phyloP scores from a whole-genome alignment of 2,113 vertebrate genomes.

The Forbesichthys agassizii region DNA sequence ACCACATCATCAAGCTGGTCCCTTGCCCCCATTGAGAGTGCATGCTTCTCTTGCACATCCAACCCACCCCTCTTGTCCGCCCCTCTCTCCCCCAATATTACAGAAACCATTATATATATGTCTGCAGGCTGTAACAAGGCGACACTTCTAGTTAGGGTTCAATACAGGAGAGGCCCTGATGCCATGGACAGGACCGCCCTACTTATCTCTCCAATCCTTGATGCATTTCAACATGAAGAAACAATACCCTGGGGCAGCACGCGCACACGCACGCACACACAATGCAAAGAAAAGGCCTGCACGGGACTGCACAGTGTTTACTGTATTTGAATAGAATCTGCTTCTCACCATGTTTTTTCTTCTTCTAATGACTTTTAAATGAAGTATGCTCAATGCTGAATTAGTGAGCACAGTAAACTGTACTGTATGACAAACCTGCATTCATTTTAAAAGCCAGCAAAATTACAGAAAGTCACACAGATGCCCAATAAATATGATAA shows the following conservation, averaged over 20 bases:
- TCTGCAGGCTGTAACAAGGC: constrained; percentile 57
- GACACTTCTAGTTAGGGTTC: constrained; percentile 59
- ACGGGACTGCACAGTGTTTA: constrained; percentile 2
- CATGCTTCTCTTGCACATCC: no score
- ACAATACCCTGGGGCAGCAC: constrained; percentile 57
- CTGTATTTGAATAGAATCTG: no score
- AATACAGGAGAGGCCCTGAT: constrained; percentile 55
- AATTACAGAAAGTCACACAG: neutral
- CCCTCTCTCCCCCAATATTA: constrained; percentile 17
- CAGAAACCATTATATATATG: constrained; percentile 47
- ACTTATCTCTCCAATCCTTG: constrained; percentile 67
- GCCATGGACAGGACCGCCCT: constrained; percentile 56
- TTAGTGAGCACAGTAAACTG: no score
- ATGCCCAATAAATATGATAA: neutral
- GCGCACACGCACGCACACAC: constrained; percentile 48
- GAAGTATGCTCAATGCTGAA: no score
- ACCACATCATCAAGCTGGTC: no score
- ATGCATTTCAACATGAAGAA: constrained; percentile 65
- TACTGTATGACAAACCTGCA: no score
- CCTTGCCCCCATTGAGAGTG: no score
- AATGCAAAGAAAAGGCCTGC: constrained; percentile 28
- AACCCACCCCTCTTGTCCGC: constrained; percentile 21
- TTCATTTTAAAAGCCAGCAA: no score
- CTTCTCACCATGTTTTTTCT: no score
- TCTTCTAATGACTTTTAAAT: no score